Evolutionary conservation across 2,113 vertebrate species (phyloP).

Genomic region (Oncorhynchus clarkii): DNA sequence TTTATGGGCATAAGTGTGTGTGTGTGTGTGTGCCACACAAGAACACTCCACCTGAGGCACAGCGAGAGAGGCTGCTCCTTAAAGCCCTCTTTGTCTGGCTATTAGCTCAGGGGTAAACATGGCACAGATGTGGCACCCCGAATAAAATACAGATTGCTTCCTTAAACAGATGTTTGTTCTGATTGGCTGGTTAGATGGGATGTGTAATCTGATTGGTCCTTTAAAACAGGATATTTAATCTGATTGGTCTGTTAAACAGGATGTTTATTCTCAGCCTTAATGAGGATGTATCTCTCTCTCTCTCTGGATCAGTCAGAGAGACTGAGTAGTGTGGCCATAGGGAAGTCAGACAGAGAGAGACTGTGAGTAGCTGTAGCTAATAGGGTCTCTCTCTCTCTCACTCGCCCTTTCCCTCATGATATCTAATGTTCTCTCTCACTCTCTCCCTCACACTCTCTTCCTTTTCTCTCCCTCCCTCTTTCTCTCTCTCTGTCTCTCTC

Average conservation of each 20-base stretch:
- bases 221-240: too few relatives aligned
- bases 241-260: too few relatives aligned
- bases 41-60: neutral
- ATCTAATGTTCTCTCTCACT: too few relatives aligned
- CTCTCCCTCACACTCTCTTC: too few relatives aligned
- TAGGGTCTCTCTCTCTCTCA: too few relatives aligned
- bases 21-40: constrained; percentile 71
- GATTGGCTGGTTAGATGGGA: constrained; percentile 63
- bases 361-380: too few relatives aligned
- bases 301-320: constrained; percentile 55
- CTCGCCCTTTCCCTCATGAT: too few relatives aligned
- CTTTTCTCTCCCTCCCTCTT: accelerated
- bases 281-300: constrained; percentile 71
- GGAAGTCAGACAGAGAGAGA: neutral
- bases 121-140: constrained; percentile 69
- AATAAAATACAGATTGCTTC: constrained; percentile 72
- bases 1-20: constrained; percentile 61
- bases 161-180: constrained; percentile 42
- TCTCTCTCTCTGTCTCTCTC: neutral
- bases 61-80: constrained; percentile 38
- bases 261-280: constrained; percentile 47
- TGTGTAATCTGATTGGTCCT: constrained; percentile 43
- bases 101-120: constrained; percentile 63
- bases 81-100: constrained; percentile 68
- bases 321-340: constrained; percentile 22